phyloP scores from a whole-genome alignment of 2,888 invertebrate species.

The Pachymerium ferrugineum region DNA sequence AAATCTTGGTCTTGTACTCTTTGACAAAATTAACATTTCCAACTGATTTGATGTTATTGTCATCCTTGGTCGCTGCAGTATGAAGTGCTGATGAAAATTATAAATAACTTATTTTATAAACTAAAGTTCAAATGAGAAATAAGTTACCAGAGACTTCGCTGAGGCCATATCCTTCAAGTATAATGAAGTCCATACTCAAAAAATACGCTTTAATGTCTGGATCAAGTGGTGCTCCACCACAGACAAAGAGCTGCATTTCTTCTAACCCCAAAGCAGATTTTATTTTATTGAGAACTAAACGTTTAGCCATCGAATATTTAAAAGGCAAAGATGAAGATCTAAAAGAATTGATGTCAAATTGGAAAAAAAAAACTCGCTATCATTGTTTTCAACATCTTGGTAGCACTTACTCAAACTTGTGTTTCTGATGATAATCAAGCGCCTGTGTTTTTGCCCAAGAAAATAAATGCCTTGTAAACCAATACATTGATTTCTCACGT shows the following conservation, averaged over 20 bases:
- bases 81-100: too few species aligned
- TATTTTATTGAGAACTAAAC: conserved; percentile 71
- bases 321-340: conserved; percentile 50
- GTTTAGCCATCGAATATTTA: conserved; percentile 71
- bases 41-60: neutral
- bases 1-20: neutral
- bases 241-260: conserved; percentile 61
- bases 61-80: neutral
- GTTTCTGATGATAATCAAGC: neutral
- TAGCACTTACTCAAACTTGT: neutral
- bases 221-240: conserved; percentile 63
- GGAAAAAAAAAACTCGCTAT: too few species aligned
- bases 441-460: conserved; percentile 8
- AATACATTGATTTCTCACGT: neutral
- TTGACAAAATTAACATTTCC: neutral
- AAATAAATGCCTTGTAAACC: neutral
- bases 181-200: neutral
- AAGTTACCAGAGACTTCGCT: neutral
- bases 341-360: conserved; percentile 28
- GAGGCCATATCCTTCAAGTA: neutral
- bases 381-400: neutral
- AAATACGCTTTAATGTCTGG: neutral
- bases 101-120: neutral
- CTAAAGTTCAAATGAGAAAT: neutral
- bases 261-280: conserved; percentile 71